Base-by-base conservation (phyloP, 2,888 invertebrate genomes). In the Eupithecia exiguata region DNA sequence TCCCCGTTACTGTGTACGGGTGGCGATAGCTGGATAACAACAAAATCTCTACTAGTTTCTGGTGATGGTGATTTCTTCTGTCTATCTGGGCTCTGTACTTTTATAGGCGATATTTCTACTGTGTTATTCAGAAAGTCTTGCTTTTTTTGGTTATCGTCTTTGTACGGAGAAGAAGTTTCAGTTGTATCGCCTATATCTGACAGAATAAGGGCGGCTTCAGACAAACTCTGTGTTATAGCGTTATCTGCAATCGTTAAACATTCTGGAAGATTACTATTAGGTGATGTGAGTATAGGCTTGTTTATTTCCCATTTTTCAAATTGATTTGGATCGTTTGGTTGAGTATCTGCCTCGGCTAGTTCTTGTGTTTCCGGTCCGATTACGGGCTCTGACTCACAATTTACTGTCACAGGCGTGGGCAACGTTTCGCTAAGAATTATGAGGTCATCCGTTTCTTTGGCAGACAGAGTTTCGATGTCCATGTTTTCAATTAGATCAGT, bases 21-120 rank as follows among this genome's bases (percentile, higher is more conserved):
- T 4, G 91, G 90, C 18, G 91, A 82, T 12, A 94, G 82, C 74
- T 89, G 89, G 72, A 94, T 91, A 0, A 93, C 87, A 16, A 93
- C 88, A 80, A 86, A 93, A 78, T 93, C 93, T 74, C 80, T 86
- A 68, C 88, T 91, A 4, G 86, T 89, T 71, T 93, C 92, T 2
- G 90, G 91, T 3, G 90, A 86, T 12, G 89, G 88, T 14, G 89
- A 87, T 62, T 86, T 88, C 65, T 90, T 86, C 10, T 88, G 87
- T 74, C 83, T 84, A 40, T 91, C 84, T 2, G 94, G 93, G 74
- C 93, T 93, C 82, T 91, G 83, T 4, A 84, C 87, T 86, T 94
- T 94, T 74, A 96, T 96, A 0, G 96, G 96, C 0, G 96, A 96
- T 86, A 96, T 95, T 84, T 96, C 95, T 25, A 94, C 79, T 12